These are phyloP conservation scores for Phasia obesa DNA, from an alignment of 2,888 invertebrate genomes.

Conservation along the genomic window DNA sequence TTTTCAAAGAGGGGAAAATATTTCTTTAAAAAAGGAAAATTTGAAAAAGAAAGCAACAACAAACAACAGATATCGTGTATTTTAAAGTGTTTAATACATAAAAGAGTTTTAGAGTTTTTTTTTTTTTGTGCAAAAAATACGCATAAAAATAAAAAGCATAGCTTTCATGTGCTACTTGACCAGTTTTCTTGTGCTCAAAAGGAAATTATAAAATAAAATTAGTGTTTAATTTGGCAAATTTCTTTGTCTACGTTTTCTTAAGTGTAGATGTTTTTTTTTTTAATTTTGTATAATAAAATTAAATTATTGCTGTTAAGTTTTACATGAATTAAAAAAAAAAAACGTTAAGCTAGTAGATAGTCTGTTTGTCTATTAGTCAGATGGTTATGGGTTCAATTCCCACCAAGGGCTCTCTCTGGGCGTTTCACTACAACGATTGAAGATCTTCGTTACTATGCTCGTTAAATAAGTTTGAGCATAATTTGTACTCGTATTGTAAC, in stretches of 20 bases:
- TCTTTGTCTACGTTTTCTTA: background rate
- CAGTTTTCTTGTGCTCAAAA: background rate
- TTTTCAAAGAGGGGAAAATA: background rate
- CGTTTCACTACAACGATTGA: too few relatives aligned
- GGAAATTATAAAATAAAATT: background rate
- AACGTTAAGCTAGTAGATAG: too few relatives aligned
- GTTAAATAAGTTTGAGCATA: too few relatives aligned
- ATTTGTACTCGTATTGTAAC: too few relatives aligned
- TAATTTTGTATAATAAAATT: too few relatives aligned
- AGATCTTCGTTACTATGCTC: too few relatives aligned
- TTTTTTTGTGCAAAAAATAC: background rate
- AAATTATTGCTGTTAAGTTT: too few relatives aligned
- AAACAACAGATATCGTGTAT: conserved; percentile 20
- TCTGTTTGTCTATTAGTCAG: too few relatives aligned
- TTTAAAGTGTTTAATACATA: conserved; percentile 45
- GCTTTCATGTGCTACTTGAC: conserved; percentile 4
- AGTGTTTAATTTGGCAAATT: background rate
- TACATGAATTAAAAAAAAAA: too few relatives aligned
- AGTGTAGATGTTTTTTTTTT: too few relatives aligned
- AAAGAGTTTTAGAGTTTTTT: conserved; percentile 10
- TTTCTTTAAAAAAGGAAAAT: conserved; percentile 33
- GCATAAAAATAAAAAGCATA: background rate
- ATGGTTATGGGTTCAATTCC: too few relatives aligned
- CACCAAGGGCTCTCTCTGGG: too few relatives aligned
- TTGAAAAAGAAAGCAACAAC: conserved; percentile 18